Evolutionary conservation across 2,113 vertebrate genomes (phyloP), one percentile per base, ranked within the genome.

Genomic region (Copsychus sechellarum): DNA sequence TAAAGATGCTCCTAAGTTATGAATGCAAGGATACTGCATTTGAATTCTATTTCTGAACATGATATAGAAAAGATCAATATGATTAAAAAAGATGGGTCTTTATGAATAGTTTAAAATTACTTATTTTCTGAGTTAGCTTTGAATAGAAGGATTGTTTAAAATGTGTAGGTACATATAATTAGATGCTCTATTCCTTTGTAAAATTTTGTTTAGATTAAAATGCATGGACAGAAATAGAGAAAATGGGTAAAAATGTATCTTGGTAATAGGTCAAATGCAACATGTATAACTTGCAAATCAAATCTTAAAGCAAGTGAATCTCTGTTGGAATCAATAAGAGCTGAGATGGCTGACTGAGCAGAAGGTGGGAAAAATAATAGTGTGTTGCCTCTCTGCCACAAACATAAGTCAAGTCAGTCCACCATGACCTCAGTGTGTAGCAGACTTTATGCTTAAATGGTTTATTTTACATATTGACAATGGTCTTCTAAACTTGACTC

Each of bases 301-400:
- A 92, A 84, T 12, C 38, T 66, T 76, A 76, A 72, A 90, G 48
- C 18, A 71, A 88, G 47, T 33, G 72, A 81, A 50, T 90, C 42
- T 74, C 45, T 77, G 26, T 24, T 67, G 76, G 74, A 92, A 92
- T 92, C 95, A 95, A 83, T 92, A 81, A 38, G 17, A 90, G 14
- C 58, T 73, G 88, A 84, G 77, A 70, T 70, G 60, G 64, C 74
- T 93, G 91, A 58, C 72, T 84, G 69, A 95, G 43, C 80, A 84
- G 67, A 84, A 93, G 77, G 86, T 86, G 60, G 38, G 26, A 31
- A 94, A 92, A 97, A 89, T 62, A 94, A 70, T 80, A 82, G 31
- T 84, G 86, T 89, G 25, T 53, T 85, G 33, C 73, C 54, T 92
- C 61, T 87, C 62, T 79, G 45, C 25, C 82, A 40, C 3, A 14